Evolutionary conservation across 2,113 vertebrate species (phyloP).

Genomic region (Phoenicopterus ruber): DNA sequence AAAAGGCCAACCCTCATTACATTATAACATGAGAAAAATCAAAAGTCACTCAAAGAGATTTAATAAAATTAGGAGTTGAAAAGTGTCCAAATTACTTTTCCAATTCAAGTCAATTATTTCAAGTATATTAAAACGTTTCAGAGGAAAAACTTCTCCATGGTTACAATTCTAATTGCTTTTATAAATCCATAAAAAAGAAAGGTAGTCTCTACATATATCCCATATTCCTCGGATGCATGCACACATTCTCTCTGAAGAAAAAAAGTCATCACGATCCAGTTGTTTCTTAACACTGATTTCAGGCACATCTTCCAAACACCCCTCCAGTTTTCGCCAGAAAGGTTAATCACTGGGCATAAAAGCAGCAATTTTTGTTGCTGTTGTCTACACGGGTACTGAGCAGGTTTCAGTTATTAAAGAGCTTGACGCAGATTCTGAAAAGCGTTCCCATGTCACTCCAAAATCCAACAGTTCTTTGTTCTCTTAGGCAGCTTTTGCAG

Average conservation of each 20-base stretch:
- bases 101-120: conserved; percentile 75
- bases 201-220: conserved; percentile 54
- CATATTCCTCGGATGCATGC: conserved; percentile 60
- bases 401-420: conserved; percentile 47
- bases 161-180: conserved; percentile 71
- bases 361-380: conserved; percentile 41
- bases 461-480: conserved; percentile 28
- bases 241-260: conserved; percentile 40
- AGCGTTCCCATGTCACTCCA: conserved; percentile 41
- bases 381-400: conserved; percentile 51
- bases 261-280: conserved; percentile 51
- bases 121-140: conserved; percentile 78
- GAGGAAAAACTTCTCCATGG: conserved; percentile 73
- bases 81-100: conserved; percentile 70
- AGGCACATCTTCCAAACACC: conserved; percentile 69
- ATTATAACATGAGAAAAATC: conserved; percentile 57
- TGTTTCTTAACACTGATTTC: conserved; percentile 74
- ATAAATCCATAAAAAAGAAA: conserved; percentile 70
- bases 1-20: conserved; percentile 54
- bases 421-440: conserved; percentile 46
- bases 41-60: conserved; percentile 67
- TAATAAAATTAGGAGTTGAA: conserved; percentile 74
- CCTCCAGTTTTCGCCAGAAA: conserved; percentile 31
- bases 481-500: conserved; percentile 69
- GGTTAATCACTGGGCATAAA: conserved; percentile 19